These are phyloP conservation scores for Helobdella robusta DNA, from an alignment of 2,888 invertebrate genomes.

Conservation along the genomic window DNA sequence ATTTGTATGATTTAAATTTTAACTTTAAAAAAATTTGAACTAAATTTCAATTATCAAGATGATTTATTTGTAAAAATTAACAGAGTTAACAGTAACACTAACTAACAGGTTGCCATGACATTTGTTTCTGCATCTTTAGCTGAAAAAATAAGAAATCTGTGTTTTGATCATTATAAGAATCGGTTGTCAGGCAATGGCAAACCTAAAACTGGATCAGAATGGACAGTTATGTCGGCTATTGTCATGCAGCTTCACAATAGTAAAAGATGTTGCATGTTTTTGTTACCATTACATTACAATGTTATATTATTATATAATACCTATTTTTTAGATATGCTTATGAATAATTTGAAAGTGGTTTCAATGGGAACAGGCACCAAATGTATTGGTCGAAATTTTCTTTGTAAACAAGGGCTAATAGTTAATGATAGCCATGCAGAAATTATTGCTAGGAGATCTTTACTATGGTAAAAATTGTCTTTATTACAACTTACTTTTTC, in stretches of 20 bases:
- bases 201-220: slow-evolving; percentile 61
- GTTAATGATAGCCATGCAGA: slow-evolving; percentile 88
- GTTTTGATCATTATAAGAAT: slow-evolving; percentile 28
- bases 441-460: slow-evolving; percentile 70
- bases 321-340: no score
- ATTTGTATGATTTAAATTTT: no score
- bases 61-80: no score
- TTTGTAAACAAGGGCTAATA: slow-evolving; percentile 52
- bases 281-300: no score
- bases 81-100: no score
- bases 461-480: slow-evolving; percentile 57
- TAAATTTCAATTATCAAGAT: no score
- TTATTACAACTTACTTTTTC: neutral
- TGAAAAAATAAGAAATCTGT: slow-evolving; percentile 33
- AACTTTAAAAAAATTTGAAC: no score
- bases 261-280: slow-evolving; percentile 9
- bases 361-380: slow-evolving; percentile 84
- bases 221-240: slow-evolving; percentile 73
- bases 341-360: slow-evolving; percentile 55
- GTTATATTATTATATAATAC: no score
- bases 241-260: slow-evolving; percentile 44
- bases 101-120: no score
- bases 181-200: slow-evolving; percentile 62
- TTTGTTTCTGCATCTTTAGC: no score
- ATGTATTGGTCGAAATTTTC: slow-evolving; percentile 63